These are phyloP conservation scores for Cistogaster globosa DNA, from an alignment of 2,888 invertebrate species.

Conservation along the genomic window DNA sequence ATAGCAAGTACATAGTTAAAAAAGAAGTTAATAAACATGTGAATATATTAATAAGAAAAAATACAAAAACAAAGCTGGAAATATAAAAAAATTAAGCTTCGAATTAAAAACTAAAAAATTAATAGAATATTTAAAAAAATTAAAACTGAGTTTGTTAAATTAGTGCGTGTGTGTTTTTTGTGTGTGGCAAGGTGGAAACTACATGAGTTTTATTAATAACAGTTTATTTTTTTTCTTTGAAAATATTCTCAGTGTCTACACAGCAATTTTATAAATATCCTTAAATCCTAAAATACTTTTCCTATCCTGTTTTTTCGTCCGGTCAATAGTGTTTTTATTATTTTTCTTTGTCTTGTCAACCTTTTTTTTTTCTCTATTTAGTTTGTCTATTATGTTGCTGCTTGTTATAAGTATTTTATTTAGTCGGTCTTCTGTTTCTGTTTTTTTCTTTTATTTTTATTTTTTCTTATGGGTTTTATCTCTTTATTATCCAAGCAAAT, in stretches of 20 bases:
- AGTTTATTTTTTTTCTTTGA: constrained; percentile 15
- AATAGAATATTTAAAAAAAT: neutral
- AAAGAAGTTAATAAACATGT: constrained; percentile 48
- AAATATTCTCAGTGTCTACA: constrained; percentile 32
- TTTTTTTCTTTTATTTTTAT: constrained; percentile 18
- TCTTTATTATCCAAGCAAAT: constrained; percentile 28
- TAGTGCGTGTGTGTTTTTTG: constrained; percentile 10
- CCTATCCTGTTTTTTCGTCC: constrained; percentile 14
- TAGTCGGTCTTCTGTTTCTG: constrained; percentile 34
- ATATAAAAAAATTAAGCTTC: constrained; percentile 1
- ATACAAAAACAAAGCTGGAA: neutral
- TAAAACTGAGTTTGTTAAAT: neutral
- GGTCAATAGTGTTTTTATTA: constrained; percentile 23
- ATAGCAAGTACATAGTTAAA: too few relatives aligned
- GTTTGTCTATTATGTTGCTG: constrained; percentile 58
- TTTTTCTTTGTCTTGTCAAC: constrained; percentile 51
- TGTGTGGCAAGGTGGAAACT: constrained; percentile 45
- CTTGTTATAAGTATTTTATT: constrained; percentile 20
- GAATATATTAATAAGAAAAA: constrained; percentile 29
- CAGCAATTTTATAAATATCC: constrained; percentile 7
- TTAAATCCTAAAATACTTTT: neutral
- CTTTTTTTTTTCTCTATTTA: constrained; percentile 56
- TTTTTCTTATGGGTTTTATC: constrained; percentile 13
- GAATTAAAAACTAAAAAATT: constrained; percentile 10
- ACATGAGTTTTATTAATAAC: constrained; percentile 17